Evolutionary conservation across 2,888 invertebrate species (phyloP), one percentile per base, ranked within the genome.

Genomic region (Euclidia mi): DNA sequence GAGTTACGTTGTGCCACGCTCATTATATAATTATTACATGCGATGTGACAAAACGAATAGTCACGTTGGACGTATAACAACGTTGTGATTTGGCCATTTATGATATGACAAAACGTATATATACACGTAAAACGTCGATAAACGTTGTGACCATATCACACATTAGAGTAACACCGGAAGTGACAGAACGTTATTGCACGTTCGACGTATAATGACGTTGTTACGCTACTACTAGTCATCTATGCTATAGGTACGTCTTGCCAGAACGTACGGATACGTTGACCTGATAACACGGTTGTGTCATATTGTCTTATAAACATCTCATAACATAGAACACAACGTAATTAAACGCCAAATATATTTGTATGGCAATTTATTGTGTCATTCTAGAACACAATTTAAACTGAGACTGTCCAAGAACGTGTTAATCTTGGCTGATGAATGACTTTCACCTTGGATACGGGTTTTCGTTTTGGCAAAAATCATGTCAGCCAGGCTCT

Each of bases 371-470:
- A 20, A 20, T 20, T 20, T 20, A 20, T 20, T 20, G 20, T 20
- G 20, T 29, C 29, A 29, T 29, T 29, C 29, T 29, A 29, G 29
- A 29, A 29, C 2, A 12, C 41, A 49, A 41, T 41, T 17, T 18
- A 15, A 34, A 20, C 29, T 29, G 29, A 29, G 29, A 29, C 29
- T 29, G 29, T 29, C 29, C 29, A n/a, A 7, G 29, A 29, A 29
- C 29, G 6, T 29, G 29, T 29, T 29, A 29, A 29, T 0, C n/a
- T n/a, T n/a, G n/a, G n/a, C n/a, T n/a, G n/a, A n/a, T n/a, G n/a
- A n/a, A n/a, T n/a, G n/a, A n/a, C n/a, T n/a, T n/a, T n/a, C n/a
- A n/a, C n/a, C n/a, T n/a, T n/a, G n/a, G n/a, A n/a, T n/a, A n/a
- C n/a, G n/a, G n/a, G n/a, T n/a, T n/a, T n/a, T n/a, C n/a, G n/a